Base-by-base conservation (phyloP, 2,797 vertebrate genomes). In the Hephaestus fuliginosus region DNA sequence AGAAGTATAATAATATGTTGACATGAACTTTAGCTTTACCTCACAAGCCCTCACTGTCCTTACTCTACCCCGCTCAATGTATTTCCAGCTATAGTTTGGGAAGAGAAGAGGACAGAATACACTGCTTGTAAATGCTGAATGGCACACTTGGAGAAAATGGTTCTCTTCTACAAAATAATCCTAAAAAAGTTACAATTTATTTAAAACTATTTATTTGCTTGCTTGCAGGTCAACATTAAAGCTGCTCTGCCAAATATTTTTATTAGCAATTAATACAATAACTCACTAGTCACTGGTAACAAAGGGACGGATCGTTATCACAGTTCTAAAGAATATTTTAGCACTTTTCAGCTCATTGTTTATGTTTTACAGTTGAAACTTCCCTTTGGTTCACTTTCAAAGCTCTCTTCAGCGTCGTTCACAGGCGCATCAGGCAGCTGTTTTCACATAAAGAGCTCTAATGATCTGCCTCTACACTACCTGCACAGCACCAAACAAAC, bases 21-120 rank as follows among this genome's bases (percentile, higher is more conserved):
- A 64, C 39, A 73, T 52, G 33, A 64, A 68, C 39, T 56, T 67
- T 46, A 80, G 64, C 73, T 82, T 86, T 14, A 58, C 36, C 11
- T 69, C 51, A 65, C 10, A 51, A 67, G 74, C n/a, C 43, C 20
- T 30, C 53, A n/a, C 15, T 48, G 56, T 74, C 20, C 52, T 14
- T 22, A 9, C 28, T 72, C 9, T 18, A 62, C 9, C 66, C 30
- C 11, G 5, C 57, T 70, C 20, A 20, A 36, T 48, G 2, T 13
- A 17, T 48, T 51, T 57, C 5, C 18, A 33, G 15, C 33, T 61
- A 44, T 25, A 65, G 18, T 57, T 51, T 52, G 4, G 22, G 33
- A 58, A 46, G 14, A 57, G 33, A 46, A n/a, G 53, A 17, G 15
- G 25, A 18, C 2, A 12, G 30, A 43, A 48, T 2, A 56, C 18